These are phyloP conservation scores for Smithornis capensis DNA, from an alignment of 2,113 vertebrate genomes.

Conservation along the genomic window DNA sequence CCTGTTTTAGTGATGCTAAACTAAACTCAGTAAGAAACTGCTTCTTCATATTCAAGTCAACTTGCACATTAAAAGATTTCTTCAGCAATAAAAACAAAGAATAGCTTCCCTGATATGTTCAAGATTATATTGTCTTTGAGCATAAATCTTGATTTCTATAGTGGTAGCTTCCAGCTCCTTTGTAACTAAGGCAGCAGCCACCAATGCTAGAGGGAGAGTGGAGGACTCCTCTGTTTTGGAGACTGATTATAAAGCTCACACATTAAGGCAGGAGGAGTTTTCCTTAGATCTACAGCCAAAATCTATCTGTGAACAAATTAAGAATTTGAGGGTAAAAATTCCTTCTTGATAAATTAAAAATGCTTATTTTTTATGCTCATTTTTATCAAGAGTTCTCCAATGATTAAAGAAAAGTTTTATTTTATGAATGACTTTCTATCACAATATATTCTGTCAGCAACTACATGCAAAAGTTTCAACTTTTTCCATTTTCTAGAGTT, in stretches of 20 bases:
- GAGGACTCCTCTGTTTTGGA: neutral
- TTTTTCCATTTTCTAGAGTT: neutral
- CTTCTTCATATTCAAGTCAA: neutral
- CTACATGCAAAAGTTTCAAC: neutral
- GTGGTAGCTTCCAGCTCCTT: neutral
- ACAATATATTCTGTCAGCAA: neutral
- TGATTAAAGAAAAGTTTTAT: neutral
- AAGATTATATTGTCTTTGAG: neutral
- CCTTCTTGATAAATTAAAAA: neutral
- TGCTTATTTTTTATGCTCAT: neutral
- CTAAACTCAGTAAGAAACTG: neutral
- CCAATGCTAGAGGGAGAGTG: neutral
- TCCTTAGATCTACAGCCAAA: too few species aligned
- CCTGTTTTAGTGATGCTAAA: neutral
- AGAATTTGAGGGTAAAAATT: neutral
- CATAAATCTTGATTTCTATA: neutral
- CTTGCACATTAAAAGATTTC: neutral
- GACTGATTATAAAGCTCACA: neutral
- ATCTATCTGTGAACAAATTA: too few species aligned
- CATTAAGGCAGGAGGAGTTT: too few species aligned
- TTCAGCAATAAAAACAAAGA: neutral
- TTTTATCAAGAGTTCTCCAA: neutral
- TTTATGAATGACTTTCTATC: neutral
- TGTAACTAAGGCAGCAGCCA: neutral
- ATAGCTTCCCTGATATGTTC: neutral